These are phyloP conservation scores for Bombus haemorrhoidalis DNA, from an alignment of 1,140 invertebrate genomes.

Conservation along the genomic window DNA sequence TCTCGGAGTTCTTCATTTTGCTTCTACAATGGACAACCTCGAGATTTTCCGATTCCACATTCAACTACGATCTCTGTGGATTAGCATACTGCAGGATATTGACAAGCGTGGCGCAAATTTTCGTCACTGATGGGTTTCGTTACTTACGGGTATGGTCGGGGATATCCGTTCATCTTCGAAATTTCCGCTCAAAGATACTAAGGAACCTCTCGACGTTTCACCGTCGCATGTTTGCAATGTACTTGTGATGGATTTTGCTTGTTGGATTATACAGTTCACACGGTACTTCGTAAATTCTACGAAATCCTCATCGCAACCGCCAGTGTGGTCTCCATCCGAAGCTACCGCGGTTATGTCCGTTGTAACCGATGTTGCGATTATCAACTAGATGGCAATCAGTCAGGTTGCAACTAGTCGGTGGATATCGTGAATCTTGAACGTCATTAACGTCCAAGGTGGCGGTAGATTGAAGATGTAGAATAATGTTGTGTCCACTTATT, in stretches of 20 bases:
- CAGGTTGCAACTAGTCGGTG: no score
- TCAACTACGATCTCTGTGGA: no score
- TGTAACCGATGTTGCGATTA: no score
- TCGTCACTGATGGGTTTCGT: conserved; percentile 73
- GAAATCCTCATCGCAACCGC: conserved; percentile 8
- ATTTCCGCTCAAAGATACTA: not conserved
- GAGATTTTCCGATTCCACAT: no score
- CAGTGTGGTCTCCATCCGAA: conserved; percentile 49
- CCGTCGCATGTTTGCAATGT: not conserved
- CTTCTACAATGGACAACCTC: not conserved
- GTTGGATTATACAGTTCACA: not conserved
- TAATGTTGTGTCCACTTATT: no score
- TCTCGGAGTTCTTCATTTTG: conserved; percentile 64
- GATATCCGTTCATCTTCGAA: not conserved
- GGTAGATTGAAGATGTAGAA: no score
- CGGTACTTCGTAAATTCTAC: conserved; percentile 44
- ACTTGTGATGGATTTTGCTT: not conserved
- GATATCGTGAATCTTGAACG: no score
- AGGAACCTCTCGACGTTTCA: not conserved
- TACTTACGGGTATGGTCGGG: not conserved
- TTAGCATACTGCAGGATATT: conserved; percentile 39
- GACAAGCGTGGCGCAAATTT: conserved; percentile 32
- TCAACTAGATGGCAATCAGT: no score
- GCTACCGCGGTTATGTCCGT: no score
- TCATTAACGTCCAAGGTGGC: no score